Conservation (phyloP, 2,797 vertebrate species). For the Ficedula albicollis region DNA sequence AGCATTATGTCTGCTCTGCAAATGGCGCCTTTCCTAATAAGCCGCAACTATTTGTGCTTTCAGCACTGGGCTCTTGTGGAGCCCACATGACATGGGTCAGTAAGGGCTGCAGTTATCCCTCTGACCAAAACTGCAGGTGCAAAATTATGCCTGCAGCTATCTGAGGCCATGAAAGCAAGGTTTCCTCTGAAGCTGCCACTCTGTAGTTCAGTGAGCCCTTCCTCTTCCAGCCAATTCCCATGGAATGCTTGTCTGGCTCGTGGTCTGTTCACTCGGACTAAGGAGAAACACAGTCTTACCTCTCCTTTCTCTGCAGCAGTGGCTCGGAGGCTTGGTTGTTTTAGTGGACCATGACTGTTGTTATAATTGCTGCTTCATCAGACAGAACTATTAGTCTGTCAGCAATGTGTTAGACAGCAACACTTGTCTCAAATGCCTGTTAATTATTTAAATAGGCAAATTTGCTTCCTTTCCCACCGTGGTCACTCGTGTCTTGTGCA, state of each 20-base stretch:
- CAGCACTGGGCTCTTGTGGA: background rate
- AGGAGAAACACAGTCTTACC: background rate
- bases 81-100: background rate
- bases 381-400: background rate
- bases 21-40: background rate
- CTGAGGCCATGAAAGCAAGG: conserved; percentile 12
- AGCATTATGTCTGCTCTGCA: background rate
- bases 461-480: background rate
- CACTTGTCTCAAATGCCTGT: conserved; percentile 21
- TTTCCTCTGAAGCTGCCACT: background rate
- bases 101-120: background rate
- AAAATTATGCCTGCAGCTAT: background rate
- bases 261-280: background rate
- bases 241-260: accelerated
- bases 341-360: background rate
- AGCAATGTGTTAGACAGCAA: background rate
- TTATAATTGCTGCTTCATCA: conserved; percentile 1
- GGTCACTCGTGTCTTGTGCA: background rate
- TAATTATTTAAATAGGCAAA: conserved; percentile 26
- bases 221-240: background rate
- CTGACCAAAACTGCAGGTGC: conserved; percentile 1
- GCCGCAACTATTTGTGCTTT: background rate
- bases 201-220: background rate
- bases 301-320: background rate
- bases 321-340: background rate